Percentiles rank a stretch among this genome's conserved stretches.
Evolutionary conservation across 2,113 vertebrate genomes (phyloP).

Genomic region (Anarrhichthys ocellatus): DNA sequence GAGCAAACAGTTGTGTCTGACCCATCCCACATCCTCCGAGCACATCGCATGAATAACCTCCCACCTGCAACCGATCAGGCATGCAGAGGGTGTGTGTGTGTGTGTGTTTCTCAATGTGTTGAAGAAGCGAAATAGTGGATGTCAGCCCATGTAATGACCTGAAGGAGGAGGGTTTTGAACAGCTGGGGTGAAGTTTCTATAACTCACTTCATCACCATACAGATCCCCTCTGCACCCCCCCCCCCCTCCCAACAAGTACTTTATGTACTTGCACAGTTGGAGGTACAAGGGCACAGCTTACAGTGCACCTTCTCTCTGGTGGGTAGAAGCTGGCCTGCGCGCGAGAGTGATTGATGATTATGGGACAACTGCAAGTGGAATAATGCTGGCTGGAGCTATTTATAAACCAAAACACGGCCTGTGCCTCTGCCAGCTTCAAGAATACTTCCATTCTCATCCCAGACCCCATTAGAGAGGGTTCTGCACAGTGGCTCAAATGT

Average conservation of each 20-base stretch:
- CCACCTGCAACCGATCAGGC: slow-evolving; percentile 53
- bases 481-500: slow-evolving; percentile 64
- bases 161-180: slow-evolving; percentile 39
- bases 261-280: slow-evolving; percentile 68
- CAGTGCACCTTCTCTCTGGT: slow-evolving; percentile 66
- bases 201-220: slow-evolving; percentile 58
- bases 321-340: slow-evolving; percentile 56
- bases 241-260: slow-evolving; percentile 40
- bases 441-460: slow-evolving; percentile 74
- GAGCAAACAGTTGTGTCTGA: slow-evolving; percentile 58
- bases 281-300: slow-evolving; percentile 71
- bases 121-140: slow-evolving; percentile 45
- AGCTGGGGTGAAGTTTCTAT: slow-evolving; percentile 42
- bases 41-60: slow-evolving; percentile 51
- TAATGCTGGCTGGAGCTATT: slow-evolving; percentile 83
- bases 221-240: not conserved
- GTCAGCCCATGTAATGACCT: slow-evolving; percentile 56
- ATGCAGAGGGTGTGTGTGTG: slow-evolving; percentile 6
- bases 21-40: slow-evolving; percentile 47
- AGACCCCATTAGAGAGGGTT: slow-evolving; percentile 69
- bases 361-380: slow-evolving; percentile 80
- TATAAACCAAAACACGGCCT: slow-evolving; percentile 83
- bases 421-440: slow-evolving; percentile 72
- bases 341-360: slow-evolving; percentile 83
- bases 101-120: slow-evolving; percentile 27